Base-by-base conservation (phyloP, 1,140 invertebrate genomes). In the Drosophila orena region DNA sequence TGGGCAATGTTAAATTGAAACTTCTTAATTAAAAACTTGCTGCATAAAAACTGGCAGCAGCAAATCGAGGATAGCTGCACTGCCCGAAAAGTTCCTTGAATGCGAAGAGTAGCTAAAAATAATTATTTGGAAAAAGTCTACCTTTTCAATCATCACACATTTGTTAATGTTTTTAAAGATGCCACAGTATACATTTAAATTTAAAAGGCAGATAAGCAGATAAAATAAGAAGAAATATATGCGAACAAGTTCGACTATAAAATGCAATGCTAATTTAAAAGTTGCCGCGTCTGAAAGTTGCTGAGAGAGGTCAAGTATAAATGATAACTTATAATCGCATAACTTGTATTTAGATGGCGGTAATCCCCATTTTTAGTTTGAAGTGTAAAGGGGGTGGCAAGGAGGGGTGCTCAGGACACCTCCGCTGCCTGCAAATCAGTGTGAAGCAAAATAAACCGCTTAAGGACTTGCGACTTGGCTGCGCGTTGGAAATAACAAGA, bases 21-120 rank as follows among this genome's bases (percentile, higher is more conserved):
- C 70, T 88, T 88, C 75, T 88, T 89, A 88, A 88, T 88, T 88
- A 88, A 89, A 88, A 88, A 83, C 83, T 88, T 89, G 71, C 79
- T 69, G 66, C 56, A 65, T 69, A 40, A 84, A 77, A 79, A 66
- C 47, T 22, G 38, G 54, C 65, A 68, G 59, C 65, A 57, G 38
- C 37, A 61, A 72, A 56, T 58, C 59, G 56, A 34, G 50, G 24
- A 47, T 30, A 53, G 40, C n/a, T 64, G 40, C 64, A 58, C 43
- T 37, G 43, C 37, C 1, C 43, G 7, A 79, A 61, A 7, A 4
- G 0, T 17, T 14, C 12, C 0, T 2, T 7, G 2, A 34, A 15
- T 5, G 0, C 14, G n/a, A 47, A 47, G n/a, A 42, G 14, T n/a
- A n/a, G 7, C 0, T 7, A 15, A 42, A 42, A 15, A 7, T 42